Percentiles rank a stretch among this genome's conserved stretches.
These are phyloP conservation scores for Slavum lentiscoides DNA, from an alignment of 2,888 invertebrate genomes.

Conservation along the genomic window DNA sequence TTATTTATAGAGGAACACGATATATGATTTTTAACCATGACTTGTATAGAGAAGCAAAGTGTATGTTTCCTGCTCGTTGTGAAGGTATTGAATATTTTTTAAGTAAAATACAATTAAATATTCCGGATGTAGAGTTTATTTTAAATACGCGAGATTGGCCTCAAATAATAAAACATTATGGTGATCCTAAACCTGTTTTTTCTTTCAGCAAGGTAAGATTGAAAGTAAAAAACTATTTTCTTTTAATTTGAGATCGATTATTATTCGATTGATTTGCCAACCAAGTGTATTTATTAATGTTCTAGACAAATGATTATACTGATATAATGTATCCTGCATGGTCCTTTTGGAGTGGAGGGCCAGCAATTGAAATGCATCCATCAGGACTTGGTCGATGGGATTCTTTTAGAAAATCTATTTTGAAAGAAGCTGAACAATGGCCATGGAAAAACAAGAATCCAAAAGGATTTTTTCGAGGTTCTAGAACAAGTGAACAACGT, in stretches of 20 bases:
- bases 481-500: slow-evolving; percentile 87
- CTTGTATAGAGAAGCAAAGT: slow-evolving; percentile 79
- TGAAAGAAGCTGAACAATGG: slow-evolving; percentile 67
- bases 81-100: slow-evolving; percentile 89
- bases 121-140: slow-evolving; percentile 83
- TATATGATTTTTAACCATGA: slow-evolving; percentile 83
- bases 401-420: slow-evolving; percentile 73
- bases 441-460: slow-evolving; percentile 77
- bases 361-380: slow-evolving; percentile 91
- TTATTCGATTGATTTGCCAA: slow-evolving; percentile 90
- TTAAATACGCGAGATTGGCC: slow-evolving; percentile 94
- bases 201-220: slow-evolving; percentile 86
- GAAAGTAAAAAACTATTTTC: slow-evolving; percentile 6
- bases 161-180: slow-evolving; percentile 72
- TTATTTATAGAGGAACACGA: slow-evolving; percentile 48
- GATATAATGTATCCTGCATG: slow-evolving; percentile 96
- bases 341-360: slow-evolving; percentile 98
- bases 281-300: slow-evolving; percentile 66
- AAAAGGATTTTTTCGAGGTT: slow-evolving; percentile 88
- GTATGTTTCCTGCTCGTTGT: slow-evolving; percentile 92
- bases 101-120: slow-evolving; percentile 67
- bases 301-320: slow-evolving; percentile 72
- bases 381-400: slow-evolving; percentile 95
- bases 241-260: slow-evolving; percentile 58
- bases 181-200: slow-evolving; percentile 76